Base-by-base conservation (phyloP, 2,113 vertebrate species). In the Bambusicola thoracicus region DNA sequence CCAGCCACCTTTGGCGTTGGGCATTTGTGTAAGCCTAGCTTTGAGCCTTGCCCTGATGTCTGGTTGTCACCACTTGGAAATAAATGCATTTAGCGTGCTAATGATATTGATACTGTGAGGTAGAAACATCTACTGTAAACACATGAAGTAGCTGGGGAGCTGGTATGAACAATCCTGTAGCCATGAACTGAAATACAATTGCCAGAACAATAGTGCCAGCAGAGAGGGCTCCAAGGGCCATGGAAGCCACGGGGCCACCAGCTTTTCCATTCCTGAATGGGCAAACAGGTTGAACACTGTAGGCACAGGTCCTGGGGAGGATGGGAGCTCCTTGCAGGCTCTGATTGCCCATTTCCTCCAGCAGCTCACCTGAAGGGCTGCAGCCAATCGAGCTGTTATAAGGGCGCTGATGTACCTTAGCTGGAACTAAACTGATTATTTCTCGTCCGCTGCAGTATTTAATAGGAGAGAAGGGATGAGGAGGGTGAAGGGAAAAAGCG, bases 381-480 rank as follows among this genome's bases (percentile, higher is more conserved):
- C 94, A 92, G 94, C 97, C 95, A 98, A 98, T 94, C 19, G 24
- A 86, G 87, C 92, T 92, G 98, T 97, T 98, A 97, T 95, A 77
- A 95, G 93, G 92, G 91, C 58, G 29, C n/a, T 95, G 94, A 97
- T 97, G 91, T 84, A 95, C 95, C 97, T 97, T 97, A 94, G 96
- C 96, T 97, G 97, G 97, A 98, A 97, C 96, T 97, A 97, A 98
- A 94, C 83, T 90, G 94, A 97, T 97, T 97, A 96, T 96, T 96
- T 96, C 96, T 97, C 79, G 92, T 94, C 92, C 89, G 96, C 61
- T 89, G 90, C 75, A 96, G 86, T 43, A 87, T 87, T 97, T 94
- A 93, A 92, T 77, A 87, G 73, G 70, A 94, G 92, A 96, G 95
- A 93, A 93, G 65, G 69, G 77, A 82, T 70, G 91, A 93, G 91